Evolutionary conservation across 2,888 invertebrate genomes (phyloP), one percentile per base, ranked within the genome.

Genomic region (Drosophila multiciliata): DNA sequence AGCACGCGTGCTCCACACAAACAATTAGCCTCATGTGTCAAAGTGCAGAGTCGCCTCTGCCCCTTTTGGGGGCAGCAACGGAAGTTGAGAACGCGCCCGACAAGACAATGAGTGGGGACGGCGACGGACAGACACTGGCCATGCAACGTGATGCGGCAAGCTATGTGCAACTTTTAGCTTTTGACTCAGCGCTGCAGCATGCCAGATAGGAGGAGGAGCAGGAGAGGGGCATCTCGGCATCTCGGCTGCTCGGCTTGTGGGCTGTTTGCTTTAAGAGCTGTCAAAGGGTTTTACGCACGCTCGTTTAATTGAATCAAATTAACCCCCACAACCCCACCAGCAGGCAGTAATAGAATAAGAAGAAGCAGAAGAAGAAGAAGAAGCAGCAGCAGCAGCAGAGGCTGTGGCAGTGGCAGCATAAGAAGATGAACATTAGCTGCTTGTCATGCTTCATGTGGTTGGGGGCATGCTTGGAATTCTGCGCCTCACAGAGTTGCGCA

Each of bases 11-110:
- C 78, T 72, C 57, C 82, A 66, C 84, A 77, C 84, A 77, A 76
- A 83, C 84, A 88, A 87, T 89, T 87, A 87, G 82, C 89, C 77
- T 87, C 78, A 75, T 83, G 81, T 87, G 87, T 89, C 87, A 87
- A 87, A 87, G 87, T 69, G 83, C 84, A 86, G 65, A 58, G 57
- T 38, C 48, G 58, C 45, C 23, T 26, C 9, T n/a, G 45, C 20
- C 45, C 23, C 45, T 23, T 20, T 9, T 23, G 32, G 35, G 53
- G 23, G 12, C 29, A 36, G 23, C 54, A 75, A 60, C 77, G 82
- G 87, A 79, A 78, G 83, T 73, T 75, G 80, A 75, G 79, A 73
- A 65, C 64, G 73, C 70, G 76, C 69, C 66, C 49, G 15, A 15
- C 1, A 70, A 78, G 76, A 68, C 82, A 82, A 73, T 73, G 60